Evolutionary conservation across 2,888 invertebrate genomes (phyloP).

Genomic region (Spilosoma lubricipeda): DNA sequence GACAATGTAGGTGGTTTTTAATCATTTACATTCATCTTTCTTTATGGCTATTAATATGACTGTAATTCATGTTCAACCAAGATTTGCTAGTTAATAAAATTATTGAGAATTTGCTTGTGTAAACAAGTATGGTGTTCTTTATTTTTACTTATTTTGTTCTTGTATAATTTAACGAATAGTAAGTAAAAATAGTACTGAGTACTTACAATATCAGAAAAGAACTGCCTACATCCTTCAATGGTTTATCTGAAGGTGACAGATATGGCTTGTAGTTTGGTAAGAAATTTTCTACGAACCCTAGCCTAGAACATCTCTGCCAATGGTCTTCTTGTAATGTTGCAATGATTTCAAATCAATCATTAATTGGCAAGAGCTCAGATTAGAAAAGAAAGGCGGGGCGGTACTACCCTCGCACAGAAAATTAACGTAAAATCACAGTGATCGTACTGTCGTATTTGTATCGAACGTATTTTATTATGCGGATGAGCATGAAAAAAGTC

Average conservation of each 20-base stretch:
- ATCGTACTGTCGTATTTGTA: no score
- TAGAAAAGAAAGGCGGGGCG: no score
- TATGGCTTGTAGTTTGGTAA: background rate
- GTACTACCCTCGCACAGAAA: no score
- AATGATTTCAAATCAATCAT: background rate
- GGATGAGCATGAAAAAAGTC: no score
- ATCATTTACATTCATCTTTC: background rate
- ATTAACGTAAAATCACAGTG: no score
- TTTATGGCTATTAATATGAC: background rate
- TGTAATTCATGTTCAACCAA: background rate
- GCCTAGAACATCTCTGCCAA: no score
- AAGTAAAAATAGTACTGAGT: background rate
- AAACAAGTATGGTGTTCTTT: background rate
- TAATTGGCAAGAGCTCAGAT: background rate
- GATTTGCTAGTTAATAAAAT: background rate
- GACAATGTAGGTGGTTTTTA: background rate
- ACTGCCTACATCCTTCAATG: background rate
- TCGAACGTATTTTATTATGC: no score
- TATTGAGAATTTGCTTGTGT: background rate
- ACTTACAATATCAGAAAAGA: background rate
- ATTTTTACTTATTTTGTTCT: background rate
- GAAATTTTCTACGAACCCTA: no score
- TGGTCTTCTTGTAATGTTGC: no score
- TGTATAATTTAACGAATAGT: background rate
- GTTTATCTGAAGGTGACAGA: background rate